These are phyloP conservation scores for Megalops cyprinoides DNA, from an alignment of 2,797 vertebrate genomes.

Conservation along the genomic window DNA sequence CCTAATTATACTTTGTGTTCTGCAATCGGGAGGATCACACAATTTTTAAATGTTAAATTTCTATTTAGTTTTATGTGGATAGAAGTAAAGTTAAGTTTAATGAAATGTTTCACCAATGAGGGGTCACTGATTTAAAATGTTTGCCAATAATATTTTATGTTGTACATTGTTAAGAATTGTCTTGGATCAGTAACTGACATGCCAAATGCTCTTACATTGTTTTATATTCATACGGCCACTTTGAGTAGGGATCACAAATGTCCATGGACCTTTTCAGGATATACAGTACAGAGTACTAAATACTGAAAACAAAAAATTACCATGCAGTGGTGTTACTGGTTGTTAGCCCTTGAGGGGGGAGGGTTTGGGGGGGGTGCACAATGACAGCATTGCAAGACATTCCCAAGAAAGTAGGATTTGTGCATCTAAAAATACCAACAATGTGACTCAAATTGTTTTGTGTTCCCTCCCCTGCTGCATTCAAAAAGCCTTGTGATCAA, in stretches of 20 bases:
- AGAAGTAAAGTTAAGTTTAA: not conserved
- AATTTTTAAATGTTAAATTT: no score
- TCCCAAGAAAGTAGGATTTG: not conserved
- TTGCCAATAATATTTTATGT: not conserved
- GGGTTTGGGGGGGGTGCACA: not conserved
- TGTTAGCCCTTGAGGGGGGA: not conserved
- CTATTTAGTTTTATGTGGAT: no score
- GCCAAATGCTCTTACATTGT: not conserved
- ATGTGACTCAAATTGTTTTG: slow-evolving; percentile 12
- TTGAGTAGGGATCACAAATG: not conserved
- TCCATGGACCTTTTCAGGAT: not conserved
- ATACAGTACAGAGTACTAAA: no score
- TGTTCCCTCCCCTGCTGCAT: not conserved
- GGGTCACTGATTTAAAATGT: not conserved
- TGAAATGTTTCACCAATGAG: not conserved
- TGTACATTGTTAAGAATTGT: not conserved
- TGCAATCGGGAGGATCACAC: no score
- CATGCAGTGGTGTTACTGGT: not conserved
- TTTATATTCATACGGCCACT: not conserved
- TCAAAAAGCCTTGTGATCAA: slow-evolving; percentile 14
- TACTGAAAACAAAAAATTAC: not conserved
- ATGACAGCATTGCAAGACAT: not conserved
- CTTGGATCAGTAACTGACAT: not conserved
- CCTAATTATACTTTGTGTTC: no score
- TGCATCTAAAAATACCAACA: slow-evolving; percentile 4